phyloP scores from a whole-genome alignment of 2,113 vertebrate species.

The Hydropotes inermis region DNA sequence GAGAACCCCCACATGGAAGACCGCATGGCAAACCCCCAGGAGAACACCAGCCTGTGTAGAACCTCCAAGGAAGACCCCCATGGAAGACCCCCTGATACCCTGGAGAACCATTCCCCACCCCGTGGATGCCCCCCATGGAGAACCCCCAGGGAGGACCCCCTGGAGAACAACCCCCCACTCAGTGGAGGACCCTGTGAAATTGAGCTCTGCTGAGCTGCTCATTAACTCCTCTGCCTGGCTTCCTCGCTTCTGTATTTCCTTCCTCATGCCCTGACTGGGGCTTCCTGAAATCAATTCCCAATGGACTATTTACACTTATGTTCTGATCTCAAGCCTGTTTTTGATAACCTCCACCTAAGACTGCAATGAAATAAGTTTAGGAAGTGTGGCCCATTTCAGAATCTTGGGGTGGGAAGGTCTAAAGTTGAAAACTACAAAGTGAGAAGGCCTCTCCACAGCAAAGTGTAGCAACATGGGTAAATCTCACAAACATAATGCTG shows the following conservation, averaged over 20 bases:
- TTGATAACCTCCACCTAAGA: neutral
- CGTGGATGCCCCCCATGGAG: neutral
- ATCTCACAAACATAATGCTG: neutral
- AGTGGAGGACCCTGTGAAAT: neutral
- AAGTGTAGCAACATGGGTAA: neutral
- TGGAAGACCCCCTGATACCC: neutral
- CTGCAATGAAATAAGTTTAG: neutral
- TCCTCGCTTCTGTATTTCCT: neutral
- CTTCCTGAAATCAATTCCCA: neutral
- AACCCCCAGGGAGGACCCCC: neutral
- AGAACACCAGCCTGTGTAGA: neutral
- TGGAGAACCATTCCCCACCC: neutral
- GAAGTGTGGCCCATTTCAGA: neutral
- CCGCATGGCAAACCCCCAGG: neutral
- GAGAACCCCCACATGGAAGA: neutral
- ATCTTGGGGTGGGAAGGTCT: neutral
- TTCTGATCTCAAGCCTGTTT: neutral
- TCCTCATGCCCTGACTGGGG: neutral
- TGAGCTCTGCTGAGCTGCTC: neutral
- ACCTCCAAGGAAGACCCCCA: neutral
- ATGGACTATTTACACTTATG: neutral
- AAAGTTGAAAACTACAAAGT: neutral
- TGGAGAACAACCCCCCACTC: neutral
- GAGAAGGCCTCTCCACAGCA: neutral
- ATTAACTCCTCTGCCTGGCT: neutral